Conservation (phyloP, 2,888 invertebrate genomes). For the Aplocera efformata region DNA sequence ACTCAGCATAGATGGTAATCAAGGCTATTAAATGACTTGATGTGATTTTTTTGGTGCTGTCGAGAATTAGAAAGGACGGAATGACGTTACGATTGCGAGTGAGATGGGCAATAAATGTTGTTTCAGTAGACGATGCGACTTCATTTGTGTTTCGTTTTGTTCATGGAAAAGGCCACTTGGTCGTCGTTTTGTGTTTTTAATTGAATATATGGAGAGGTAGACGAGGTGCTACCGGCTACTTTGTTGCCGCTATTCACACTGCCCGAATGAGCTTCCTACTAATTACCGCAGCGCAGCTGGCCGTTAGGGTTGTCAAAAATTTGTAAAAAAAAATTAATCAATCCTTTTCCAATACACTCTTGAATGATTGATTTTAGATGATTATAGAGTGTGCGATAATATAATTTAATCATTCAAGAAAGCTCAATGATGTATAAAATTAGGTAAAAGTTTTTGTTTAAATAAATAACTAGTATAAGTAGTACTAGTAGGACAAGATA, state of each 20-base stretch:
- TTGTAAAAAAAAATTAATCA: background rate
- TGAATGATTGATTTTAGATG: too few species aligned
- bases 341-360: constrained; percentile 4
- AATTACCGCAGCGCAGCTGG: constrained; percentile 52
- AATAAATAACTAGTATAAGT: too few species aligned
- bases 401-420: too few species aligned
- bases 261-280: constrained; percentile 64
- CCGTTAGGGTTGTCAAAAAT: constrained; percentile 45
- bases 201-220: constrained; percentile 57
- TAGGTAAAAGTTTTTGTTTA: too few species aligned
- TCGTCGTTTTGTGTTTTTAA: constrained; percentile 56
- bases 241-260: constrained; percentile 63
- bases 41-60: constrained; percentile 65
- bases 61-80: constrained; percentile 54
- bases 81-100: constrained; percentile 33
- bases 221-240: constrained; percentile 58
- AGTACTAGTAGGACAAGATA: too few species aligned
- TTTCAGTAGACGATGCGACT: constrained; percentile 20
- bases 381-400: too few species aligned
- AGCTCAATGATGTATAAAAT: too few species aligned
- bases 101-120: constrained; percentile 37
- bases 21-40: constrained; percentile 76
- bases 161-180: constrained; percentile 35
- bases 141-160: constrained; percentile 29
- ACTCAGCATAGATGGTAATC: constrained; percentile 79